Base-by-base conservation (phyloP, 2,113 vertebrate species). In the Tragelaphus strepsiceros region DNA sequence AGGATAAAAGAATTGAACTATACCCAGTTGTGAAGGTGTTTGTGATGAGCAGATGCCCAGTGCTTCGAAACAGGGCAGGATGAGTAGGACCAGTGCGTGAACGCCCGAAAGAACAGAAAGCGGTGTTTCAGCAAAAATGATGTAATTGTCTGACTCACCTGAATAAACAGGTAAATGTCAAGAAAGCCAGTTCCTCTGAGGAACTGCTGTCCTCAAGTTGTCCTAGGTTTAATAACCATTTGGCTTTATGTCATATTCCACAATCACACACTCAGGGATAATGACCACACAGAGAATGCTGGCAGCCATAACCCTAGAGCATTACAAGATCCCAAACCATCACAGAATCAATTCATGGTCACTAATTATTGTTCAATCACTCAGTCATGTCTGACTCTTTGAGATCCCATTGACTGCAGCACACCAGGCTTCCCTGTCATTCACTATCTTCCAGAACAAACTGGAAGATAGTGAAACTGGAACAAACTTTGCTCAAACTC, bases 141-240 rank as follows among this genome's bases (percentile, higher is more conserved):
- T 74, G 56, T 64, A 30, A 21, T 54, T 84, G 22, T n/a, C 56
- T 58, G 39, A 56, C 15, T 80, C 39, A 15, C 24, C 13, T 6
- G 6, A 58, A 91, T 15, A 71, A 49, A 74, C 3, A 77, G 28
- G 43, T 24, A 87, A 89, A 62, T 22, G 54, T 24, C 32, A 80
- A 62, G 19, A 53, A 90, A 61, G 67, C 7, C 13, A 74, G 35
- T 74, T 80, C 51, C 13, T 2, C 4, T 39, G 17, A 71, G 22
- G 7, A 67, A 22, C 1, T 15, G 3, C 26, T 11, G 8, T 49
- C 51, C 22, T 6, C 0, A 4, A 81, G 54, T 26, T 62, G 2
- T 83, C n/a, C 30, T 82, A 21, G 88, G 7, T 58, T 88, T 83
- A 58, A 8, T 9, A 86, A 15, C 49, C 30, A 19, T 58, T 77